A percentile compares a stretch with the other conserved stretches of the same genome.
Evolutionary conservation across 2,113 vertebrate genomes (phyloP).

Genomic region (Dascyllus trimaculatus): DNA sequence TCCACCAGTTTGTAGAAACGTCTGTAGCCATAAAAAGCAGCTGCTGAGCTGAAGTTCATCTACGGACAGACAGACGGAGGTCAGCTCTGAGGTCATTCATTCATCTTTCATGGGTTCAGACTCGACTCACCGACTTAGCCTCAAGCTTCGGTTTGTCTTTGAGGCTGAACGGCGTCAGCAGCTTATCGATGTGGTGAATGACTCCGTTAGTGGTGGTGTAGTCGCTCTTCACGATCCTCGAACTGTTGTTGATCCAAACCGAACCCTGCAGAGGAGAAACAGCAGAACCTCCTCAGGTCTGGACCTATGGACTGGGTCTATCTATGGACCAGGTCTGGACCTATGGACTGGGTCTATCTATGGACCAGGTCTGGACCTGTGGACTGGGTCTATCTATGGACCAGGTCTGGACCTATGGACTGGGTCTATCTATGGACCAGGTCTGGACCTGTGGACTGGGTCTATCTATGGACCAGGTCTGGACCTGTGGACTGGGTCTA

Average conservation of each 20-base stretch:
- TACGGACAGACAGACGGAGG: conserved; percentile 66
- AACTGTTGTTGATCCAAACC: conserved; percentile 89
- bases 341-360: no score
- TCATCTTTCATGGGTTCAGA: neutral
- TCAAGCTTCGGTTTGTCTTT: conserved; percentile 46
- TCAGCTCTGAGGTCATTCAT: no score
- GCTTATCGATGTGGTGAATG: conserved; percentile 90
- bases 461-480: no score
- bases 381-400: no score
- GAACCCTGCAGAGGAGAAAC: conserved; percentile 83
- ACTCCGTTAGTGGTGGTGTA: conserved; percentile 85
- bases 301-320: no score
- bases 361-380: no score
- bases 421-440: no score
- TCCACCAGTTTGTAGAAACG: conserved; percentile 88
- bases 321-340: no score
- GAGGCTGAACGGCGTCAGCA: conserved; percentile 85
- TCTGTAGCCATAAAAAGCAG: conserved; percentile 89
- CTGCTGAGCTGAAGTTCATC: conserved; percentile 87
- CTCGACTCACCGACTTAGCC: neutral
- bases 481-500: no score
- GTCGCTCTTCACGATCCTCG: conserved; percentile 87
- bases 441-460: no score
- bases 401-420: no score
- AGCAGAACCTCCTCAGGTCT: neutral